Base-by-base conservation (phyloP, 2,113 vertebrate species). In the Rattus rattus region DNA sequence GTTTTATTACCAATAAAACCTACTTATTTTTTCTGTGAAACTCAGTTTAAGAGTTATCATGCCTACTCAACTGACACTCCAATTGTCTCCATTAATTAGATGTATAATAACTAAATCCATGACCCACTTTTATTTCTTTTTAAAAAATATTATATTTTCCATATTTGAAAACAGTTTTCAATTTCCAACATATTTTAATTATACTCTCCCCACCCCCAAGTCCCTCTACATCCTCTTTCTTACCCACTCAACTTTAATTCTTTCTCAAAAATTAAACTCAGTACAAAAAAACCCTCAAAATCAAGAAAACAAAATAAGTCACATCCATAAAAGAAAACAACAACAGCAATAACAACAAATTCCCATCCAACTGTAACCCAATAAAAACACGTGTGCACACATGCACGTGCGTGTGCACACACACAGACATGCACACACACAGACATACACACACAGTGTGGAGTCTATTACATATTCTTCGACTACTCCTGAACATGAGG, bases 11-110 rank as follows among this genome's bases (percentile, higher is more conserved):
- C 94, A 65, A 96, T 89, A 96, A 97, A 97, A 97, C 73, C 75
- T 73, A 94, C 96, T 98, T 67, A 94, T 56, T 96, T 97, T 54
- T 54, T 95, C 95, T 97, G 96, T 97, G 88, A 98, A 96, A 94
- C 83, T 98, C 98, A 97, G 96, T 90, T 80, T 87, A 77, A 63
- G 94, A 54, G 24, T 11, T 77, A n/a, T 94, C 93, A 52, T 24
- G 61, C 19, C 3, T 92, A 43, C 88, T 83, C 92, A 93, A 94
- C 75, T 97, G 84, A 97, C 77, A 94, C 85, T 91, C 65, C 96
- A 97, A 97, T 97, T 72, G 91, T 96, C 83, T 92, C 77, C 63
- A 54, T 81, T 94, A 89, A 88, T 92, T 95, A 91, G 17, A 93
- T 91, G 94, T 94, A 81, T 94, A 96, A 84, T 91, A 94, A 72